Evolutionary conservation across 2,797 vertebrate species (phyloP).

Genomic region (Manis javanica): DNA sequence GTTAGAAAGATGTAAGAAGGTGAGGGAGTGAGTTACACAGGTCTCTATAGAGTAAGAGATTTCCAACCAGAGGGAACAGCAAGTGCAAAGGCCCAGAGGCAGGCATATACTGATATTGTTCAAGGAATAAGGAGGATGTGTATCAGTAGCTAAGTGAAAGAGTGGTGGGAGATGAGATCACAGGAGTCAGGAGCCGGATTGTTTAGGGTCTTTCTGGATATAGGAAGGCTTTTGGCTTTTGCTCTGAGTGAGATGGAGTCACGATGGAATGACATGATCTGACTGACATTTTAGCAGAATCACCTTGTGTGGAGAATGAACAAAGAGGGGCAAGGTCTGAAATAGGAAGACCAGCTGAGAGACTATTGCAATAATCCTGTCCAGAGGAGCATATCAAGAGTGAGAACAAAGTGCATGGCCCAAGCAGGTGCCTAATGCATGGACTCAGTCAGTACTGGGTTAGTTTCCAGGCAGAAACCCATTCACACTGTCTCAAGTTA

Average conservation of each 20-base stretch:
- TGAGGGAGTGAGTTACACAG: neutral
- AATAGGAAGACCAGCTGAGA: neutral
- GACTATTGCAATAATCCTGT: neutral
- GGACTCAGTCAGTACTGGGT: neutral
- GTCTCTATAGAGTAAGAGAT: neutral
- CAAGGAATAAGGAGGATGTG: neutral
- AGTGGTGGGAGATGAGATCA: neutral
- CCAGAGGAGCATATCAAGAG: neutral
- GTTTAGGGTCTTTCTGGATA: neutral
- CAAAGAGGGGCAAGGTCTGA: neutral
- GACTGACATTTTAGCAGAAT: neutral
- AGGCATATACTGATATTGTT: neutral
- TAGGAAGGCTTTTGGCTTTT: neutral
- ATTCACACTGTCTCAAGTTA: neutral
- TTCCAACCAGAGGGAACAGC: neutral
- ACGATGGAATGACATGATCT: neutral
- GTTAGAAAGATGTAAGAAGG: neutral
- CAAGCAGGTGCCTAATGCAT: neutral
- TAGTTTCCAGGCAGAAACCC: neutral
- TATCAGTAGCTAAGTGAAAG: neutral
- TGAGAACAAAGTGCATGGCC: neutral
- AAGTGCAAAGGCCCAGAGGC: neutral
- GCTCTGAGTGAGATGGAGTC: neutral
- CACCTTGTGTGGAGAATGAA: neutral
- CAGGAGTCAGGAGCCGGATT: neutral